Base-by-base conservation (phyloP, 2,888 invertebrate genomes). In the Crepidodera aurea region DNA sequence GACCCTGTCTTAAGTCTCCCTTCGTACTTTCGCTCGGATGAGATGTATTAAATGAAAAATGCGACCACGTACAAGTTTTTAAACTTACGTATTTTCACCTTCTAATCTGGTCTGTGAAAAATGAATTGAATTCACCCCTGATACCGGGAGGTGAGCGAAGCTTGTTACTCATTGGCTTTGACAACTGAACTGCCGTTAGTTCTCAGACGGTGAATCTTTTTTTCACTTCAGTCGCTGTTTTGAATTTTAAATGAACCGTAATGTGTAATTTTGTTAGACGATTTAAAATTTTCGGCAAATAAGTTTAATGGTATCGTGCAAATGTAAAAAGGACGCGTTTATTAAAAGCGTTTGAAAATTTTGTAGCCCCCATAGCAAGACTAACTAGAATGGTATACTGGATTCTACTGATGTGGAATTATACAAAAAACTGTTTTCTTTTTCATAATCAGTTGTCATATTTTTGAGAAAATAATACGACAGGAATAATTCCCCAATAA, bases 81-180 rank as follows among this genome's bases (percentile, higher is more conserved):
- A 71, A 73, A 70, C 73, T 75, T 68, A 71, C 73, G 69, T 71
- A 69, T 75, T 76, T 71, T 73, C 75, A 76, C 76, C 74, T 73
- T 71, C 74, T 73, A 71, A 74, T 75, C 75, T 71, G 73, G 63
- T 60, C 66, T 64, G 67, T 66, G 68, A 70, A 69, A 67, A 68
- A 62, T 58, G 59, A 62, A 65, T 63, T 65, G 54, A 54, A 60
- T 60, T 48, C 58, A 56, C 59, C 60, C 65, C 42, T 32, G 50
- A 18, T 51, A 51, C 40, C 44, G 22, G 4, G n/a, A 48, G 48
- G 29, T 39, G 13, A 25, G 25, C 15, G 8, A 8, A 48, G 48
- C 22, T 58, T 44, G 29, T 18, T 39, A 13, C 25, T 40, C 58
- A 58, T 51, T 40, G 50, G 22, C 18, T 48, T 10, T 12, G 58